phyloP scores from a whole-genome alignment of 2,113 vertebrate genomes.

The Willisornis vidua region DNA sequence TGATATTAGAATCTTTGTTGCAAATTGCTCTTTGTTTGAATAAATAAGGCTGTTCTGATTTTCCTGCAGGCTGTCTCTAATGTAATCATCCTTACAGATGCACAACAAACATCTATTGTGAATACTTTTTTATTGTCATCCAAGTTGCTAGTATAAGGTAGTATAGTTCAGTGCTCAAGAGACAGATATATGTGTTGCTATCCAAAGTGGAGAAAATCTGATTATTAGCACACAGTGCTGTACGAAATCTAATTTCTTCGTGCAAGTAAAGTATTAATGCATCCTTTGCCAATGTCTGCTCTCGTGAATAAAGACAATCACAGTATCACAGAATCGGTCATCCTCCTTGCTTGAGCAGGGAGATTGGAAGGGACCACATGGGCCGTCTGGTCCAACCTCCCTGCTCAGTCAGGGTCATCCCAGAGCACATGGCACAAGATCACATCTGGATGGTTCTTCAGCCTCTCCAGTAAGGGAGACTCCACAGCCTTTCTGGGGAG shows the following conservation, averaged over 20 bases:
- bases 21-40: background rate
- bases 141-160: background rate
- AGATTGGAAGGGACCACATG: background rate
- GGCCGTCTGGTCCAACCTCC: no score
- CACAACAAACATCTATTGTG: background rate
- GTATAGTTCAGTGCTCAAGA: background rate
- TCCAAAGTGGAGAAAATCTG: background rate
- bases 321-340: background rate
- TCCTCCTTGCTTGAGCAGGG: background rate
- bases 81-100: background rate
- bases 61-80: background rate
- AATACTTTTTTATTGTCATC: background rate
- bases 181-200: background rate
- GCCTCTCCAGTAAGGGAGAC: background rate
- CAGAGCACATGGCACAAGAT: background rate
- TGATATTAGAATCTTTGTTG: background rate
- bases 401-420: background rate
- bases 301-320: background rate
- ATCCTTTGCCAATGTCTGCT: background rate
- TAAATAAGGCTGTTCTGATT: background rate
- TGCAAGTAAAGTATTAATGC: background rate
- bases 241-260: background rate
- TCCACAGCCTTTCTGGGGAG: background rate
- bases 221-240: background rate
- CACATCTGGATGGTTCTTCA: background rate